A percentile compares a stretch with the other conserved stretches of the same genome.
These are phyloP conservation scores for Lophura nycthemera DNA, from an alignment of 2,113 vertebrate species.

Conservation along the genomic window DNA sequence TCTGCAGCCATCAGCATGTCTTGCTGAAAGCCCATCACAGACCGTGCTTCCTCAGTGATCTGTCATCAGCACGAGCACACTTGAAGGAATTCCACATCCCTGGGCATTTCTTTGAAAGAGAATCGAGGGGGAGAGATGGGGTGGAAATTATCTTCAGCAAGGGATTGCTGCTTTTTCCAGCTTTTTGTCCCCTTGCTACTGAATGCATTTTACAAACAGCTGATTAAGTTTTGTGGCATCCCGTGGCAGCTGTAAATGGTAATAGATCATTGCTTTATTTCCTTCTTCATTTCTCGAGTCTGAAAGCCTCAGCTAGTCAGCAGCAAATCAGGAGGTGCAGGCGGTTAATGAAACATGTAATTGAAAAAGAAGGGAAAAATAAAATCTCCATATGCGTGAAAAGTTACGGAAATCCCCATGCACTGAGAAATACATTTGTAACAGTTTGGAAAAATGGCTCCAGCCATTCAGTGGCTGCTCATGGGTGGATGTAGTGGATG, in stretches of 20 bases:
- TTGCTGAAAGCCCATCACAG: neutral
- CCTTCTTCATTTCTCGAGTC: neutral
- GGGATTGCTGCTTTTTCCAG: neutral
- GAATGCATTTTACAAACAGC: constrained; percentile 7
- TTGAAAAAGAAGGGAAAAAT: constrained; percentile 4
- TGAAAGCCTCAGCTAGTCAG: neutral
- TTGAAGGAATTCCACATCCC: neutral
- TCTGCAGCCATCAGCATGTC: neutral
- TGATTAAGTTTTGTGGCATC: constrained; percentile 11
- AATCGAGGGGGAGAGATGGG: neutral
- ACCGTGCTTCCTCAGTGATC: neutral
- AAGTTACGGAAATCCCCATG: neutral
- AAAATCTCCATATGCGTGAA: neutral
- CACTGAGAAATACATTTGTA: fast-evolving
- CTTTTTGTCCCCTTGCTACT: neutral
- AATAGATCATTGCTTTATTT: constrained; percentile 8
- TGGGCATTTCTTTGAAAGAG: neutral
- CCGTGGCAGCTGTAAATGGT: neutral
- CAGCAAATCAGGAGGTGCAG: neutral
- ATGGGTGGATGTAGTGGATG: neutral
- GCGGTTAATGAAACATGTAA: neutral
- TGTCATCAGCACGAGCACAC: neutral
- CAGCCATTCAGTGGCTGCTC: fast-evolving
- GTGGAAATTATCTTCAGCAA: neutral
- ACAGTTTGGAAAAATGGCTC: neutral